A percentile compares a stretch with the other conserved stretches of the same genome.
Evolutionary conservation across 2,888 invertebrate species (phyloP).

Genomic region (Drosophila koepferae): DNA sequence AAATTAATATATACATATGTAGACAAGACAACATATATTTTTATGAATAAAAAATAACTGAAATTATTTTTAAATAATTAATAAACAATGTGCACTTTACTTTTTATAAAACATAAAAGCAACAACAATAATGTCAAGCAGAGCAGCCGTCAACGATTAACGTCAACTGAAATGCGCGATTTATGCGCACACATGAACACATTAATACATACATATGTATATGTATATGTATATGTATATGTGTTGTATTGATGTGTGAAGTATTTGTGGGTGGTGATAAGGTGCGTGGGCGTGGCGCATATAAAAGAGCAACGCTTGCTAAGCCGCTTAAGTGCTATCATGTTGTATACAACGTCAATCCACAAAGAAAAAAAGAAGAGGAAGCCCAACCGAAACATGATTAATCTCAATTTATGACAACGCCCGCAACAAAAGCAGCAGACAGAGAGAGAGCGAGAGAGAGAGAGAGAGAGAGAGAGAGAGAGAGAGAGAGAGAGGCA

Average conservation of each 20-base stretch:
- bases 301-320: slow-evolving; percentile 43
- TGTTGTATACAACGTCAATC: slow-evolving; percentile 61
- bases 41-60: background rate
- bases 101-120: slow-evolving; percentile 1
- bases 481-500: background rate
- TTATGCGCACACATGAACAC: slow-evolving; percentile 11
- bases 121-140: slow-evolving; percentile 1
- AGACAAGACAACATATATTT: background rate
- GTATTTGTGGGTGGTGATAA: background rate
- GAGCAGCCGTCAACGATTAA: slow-evolving; percentile 7
- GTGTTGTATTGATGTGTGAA: slow-evolving; percentile 3
- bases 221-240: too few relatives aligned
- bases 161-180: slow-evolving; percentile 32
- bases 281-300: slow-evolving; percentile 1
- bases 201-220: background rate
- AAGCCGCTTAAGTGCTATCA: slow-evolving; percentile 78
- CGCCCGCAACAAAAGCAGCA: slow-evolving; percentile 31
- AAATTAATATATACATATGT: too few relatives aligned
- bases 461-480: background rate
- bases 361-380: slow-evolving; percentile 18
- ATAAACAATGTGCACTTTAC: slow-evolving; percentile 29
- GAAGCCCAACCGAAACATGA: slow-evolving; percentile 65
- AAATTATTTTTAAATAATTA: slow-evolving; percentile 18
- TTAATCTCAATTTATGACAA: slow-evolving; percentile 81
- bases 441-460: background rate